These are phyloP conservation scores for Drosophila quadrilineata DNA, from an alignment of 1,140 invertebrate genomes.

Conservation along the genomic window DNA sequence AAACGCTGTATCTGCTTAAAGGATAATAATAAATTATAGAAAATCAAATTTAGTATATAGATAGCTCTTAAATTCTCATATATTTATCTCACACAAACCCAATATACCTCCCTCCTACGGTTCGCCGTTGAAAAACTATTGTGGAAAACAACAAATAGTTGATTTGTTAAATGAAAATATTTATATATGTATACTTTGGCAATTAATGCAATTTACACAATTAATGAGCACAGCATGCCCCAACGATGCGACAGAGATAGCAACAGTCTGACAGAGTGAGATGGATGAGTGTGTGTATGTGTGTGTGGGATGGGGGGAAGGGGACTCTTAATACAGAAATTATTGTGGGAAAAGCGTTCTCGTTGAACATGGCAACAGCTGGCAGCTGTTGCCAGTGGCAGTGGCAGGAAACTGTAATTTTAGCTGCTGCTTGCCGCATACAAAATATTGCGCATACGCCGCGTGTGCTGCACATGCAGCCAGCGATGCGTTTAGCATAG, in stretches of 20 bases:
- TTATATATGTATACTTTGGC: constrained; percentile 59
- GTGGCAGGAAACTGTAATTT: constrained; percentile 55
- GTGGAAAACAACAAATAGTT: background rate
- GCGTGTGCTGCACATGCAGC: background rate
- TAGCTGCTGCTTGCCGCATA: constrained; percentile 34
- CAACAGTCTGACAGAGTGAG: too few relatives aligned
- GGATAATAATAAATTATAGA: too few relatives aligned
- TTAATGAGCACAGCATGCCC: constrained; percentile 58
- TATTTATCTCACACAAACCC: too few relatives aligned
- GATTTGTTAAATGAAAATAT: constrained; percentile 53
- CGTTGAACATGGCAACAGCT: background rate
- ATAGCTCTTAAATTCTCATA: too few relatives aligned
- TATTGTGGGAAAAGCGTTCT: too few relatives aligned
- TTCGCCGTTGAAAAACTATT: constrained; percentile 14
- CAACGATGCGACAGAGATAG: too few relatives aligned
- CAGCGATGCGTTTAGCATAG: constrained; percentile 15
- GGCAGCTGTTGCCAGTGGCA: background rate
- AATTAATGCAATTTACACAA: constrained; percentile 75
- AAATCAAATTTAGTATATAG: too few relatives aligned
- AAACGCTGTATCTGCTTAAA: too few relatives aligned
- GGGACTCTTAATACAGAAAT: too few relatives aligned
- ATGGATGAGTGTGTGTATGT: too few relatives aligned
- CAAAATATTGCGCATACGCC: constrained; percentile 54
- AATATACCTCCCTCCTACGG: too few relatives aligned
- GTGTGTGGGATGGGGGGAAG: too few relatives aligned